phyloP scores from a whole-genome alignment of 2,113 vertebrate genomes.

The Helogale parvula region DNA sequence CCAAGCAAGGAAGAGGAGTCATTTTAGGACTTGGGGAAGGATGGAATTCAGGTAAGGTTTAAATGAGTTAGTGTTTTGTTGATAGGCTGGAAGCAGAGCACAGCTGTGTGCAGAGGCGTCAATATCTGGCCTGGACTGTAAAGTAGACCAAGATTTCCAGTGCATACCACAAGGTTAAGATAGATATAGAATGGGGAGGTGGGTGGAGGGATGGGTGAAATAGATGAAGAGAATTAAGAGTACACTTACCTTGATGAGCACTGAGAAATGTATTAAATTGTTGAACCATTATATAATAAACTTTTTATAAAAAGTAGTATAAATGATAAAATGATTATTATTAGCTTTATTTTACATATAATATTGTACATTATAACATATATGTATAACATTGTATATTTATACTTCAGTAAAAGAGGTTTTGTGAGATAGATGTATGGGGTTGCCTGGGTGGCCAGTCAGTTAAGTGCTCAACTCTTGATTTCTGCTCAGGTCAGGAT shows the following conservation, averaged over 20 bases:
- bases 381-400: too few species aligned
- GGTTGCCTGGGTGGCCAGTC: too few species aligned
- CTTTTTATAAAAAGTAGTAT: too few species aligned
- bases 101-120: background rate
- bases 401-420: too few species aligned
- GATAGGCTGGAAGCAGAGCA: background rate
- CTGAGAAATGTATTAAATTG: too few species aligned
- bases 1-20: background rate
- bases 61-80: background rate
- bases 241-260: background rate
- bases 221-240: background rate
- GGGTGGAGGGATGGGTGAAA: background rate
- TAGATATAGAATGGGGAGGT: background rate
- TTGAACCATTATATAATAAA: too few species aligned
- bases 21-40: background rate
- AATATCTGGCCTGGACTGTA: background rate
- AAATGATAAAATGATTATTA: too few species aligned
- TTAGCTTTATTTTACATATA: too few species aligned
- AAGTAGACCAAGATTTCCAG: background rate
- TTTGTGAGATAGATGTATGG: too few species aligned
- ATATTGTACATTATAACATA: too few species aligned
- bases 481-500: too few species aligned
- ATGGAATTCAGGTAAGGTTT: background rate
- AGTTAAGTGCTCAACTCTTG: too few species aligned
- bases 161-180: background rate